These are phyloP conservation scores for Halictus ligatus DNA, from an alignment of 2,888 invertebrate species.

Conservation along the genomic window DNA sequence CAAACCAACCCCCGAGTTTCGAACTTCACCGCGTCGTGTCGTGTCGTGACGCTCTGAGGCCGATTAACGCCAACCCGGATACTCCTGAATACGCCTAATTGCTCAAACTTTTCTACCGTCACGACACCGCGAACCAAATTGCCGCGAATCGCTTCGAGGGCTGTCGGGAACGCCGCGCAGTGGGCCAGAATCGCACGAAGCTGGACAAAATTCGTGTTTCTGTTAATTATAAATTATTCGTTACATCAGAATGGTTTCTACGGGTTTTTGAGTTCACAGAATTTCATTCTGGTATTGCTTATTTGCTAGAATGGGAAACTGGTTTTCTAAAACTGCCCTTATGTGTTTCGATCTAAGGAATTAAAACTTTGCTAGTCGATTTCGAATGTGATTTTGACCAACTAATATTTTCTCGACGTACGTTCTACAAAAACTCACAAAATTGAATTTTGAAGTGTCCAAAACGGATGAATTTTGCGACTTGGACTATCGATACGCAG, in stretches of 20 bases:
- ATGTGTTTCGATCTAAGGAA: too few relatives aligned
- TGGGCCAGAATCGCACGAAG: too few relatives aligned
- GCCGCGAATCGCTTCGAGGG: not conserved
- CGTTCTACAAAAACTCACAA: too few relatives aligned
- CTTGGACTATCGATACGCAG: too few relatives aligned
- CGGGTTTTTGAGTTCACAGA: not conserved
- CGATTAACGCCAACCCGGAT: conserved; percentile 37
- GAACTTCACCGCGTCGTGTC: conserved; percentile 30
- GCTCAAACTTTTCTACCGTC: conserved; percentile 17
- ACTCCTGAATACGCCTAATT: conserved; percentile 31
- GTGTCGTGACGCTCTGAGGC: not conserved
- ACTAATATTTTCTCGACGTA: too few relatives aligned
- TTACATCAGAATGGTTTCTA: not conserved
- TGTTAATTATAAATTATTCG: too few relatives aligned
- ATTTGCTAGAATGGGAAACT: not conserved
- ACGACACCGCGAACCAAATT: conserved; percentile 5
- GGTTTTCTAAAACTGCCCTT: too few relatives aligned
- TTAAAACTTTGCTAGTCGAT: too few relatives aligned
- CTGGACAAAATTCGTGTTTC: too few relatives aligned
- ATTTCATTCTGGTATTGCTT: not conserved
- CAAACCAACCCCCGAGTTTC: conserved; percentile 35
- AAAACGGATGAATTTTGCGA: too few relatives aligned
- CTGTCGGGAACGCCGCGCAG: not conserved
- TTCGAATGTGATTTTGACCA: too few relatives aligned
- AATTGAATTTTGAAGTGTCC: too few relatives aligned